Evolutionary conservation across 2,797 vertebrate species (phyloP).

Genomic region (Falco naumanni): DNA sequence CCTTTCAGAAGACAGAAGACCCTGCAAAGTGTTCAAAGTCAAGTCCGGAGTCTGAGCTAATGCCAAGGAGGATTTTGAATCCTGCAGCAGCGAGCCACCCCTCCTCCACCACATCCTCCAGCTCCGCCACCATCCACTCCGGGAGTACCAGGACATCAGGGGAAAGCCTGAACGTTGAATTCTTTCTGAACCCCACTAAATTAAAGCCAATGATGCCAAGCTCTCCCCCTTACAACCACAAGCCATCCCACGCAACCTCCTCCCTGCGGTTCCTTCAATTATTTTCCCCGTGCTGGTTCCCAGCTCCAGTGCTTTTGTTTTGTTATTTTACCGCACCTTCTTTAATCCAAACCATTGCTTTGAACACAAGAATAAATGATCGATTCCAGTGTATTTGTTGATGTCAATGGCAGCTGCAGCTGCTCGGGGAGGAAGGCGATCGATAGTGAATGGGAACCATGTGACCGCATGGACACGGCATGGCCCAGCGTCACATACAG

Average conservation of each 20-base stretch:
- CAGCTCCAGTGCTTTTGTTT: neutral
- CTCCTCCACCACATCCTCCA: no score
- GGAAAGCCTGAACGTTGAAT: neutral
- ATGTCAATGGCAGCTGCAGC: neutral
- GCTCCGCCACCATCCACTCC: no score
- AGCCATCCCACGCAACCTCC: rapidly evolving
- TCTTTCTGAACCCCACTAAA: neutral
- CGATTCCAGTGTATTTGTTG: neutral
- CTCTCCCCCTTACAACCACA: neutral
- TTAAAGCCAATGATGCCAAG: rapidly evolving
- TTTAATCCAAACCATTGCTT: neutral
- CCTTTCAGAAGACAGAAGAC: neutral
- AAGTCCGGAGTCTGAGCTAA: neutral
- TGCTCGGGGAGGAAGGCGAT: neutral
- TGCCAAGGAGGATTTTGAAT: neutral
- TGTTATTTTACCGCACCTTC: neutral
- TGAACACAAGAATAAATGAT: neutral
- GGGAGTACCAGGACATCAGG: rapidly evolving
- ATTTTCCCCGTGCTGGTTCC: neutral
- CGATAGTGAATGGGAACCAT: neutral
- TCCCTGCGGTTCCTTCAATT: neutral
- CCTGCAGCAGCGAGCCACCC: neutral
- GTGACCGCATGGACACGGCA: neutral
- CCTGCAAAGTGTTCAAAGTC: rapidly evolving
- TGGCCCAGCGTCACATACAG: neutral